Evolutionary conservation across 2,113 vertebrate species (phyloP).

Genomic region (Junco hyemalis): DNA sequence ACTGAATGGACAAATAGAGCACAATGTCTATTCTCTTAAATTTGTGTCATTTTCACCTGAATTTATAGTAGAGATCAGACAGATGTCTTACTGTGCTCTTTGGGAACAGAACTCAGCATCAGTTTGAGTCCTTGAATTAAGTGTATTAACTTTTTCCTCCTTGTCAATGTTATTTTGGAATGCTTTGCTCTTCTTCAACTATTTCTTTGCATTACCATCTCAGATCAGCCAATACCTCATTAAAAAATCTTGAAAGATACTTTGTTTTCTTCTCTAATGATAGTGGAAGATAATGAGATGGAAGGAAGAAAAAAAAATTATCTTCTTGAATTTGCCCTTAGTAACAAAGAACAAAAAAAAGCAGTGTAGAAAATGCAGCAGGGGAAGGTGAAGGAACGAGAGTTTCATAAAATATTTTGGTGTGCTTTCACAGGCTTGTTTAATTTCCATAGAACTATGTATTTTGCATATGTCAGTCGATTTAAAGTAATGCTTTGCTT

Average conservation of each 20-base stretch:
- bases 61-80: not conserved
- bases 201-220: not conserved
- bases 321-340: not conserved
- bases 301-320: not conserved
- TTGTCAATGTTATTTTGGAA: not conserved
- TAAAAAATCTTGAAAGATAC: not conserved
- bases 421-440: not conserved
- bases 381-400: not conserved
- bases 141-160: not conserved
- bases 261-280: not conserved
- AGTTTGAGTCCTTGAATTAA: not conserved
- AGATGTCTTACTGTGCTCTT: not conserved
- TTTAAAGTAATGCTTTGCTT: constrained; percentile 44
- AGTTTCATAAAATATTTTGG: not conserved
- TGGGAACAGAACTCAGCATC: not conserved
- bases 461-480: constrained; percentile 25
- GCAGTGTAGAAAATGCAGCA: not conserved
- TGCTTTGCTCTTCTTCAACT: not conserved
- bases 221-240: not conserved
- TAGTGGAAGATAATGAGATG: not conserved
- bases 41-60: not conserved
- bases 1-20: not conserved
- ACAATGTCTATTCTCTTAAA: not conserved
- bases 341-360: not conserved
- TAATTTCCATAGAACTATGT: not conserved